Base-by-base conservation (phyloP, 2,113 vertebrate genomes). In the Himantopus leucocephalus region DNA sequence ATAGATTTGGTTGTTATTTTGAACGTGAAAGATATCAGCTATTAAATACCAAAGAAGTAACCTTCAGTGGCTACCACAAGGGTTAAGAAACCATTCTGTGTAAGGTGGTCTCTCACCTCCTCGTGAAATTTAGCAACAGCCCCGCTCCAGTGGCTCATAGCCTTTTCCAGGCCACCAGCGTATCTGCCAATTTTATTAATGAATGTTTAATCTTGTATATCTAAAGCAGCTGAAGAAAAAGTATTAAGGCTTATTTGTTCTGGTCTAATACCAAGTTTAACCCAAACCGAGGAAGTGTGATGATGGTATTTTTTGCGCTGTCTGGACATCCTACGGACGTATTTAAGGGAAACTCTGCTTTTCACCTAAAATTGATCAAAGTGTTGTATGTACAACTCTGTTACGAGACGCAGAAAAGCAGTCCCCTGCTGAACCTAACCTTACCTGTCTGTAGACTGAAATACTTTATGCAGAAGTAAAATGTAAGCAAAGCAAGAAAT, bases 121-220 rank as follows among this genome's bases (percentile, higher is more conserved):
- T 68, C 62, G 35, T 21, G 27, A 48, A 53, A 74, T 26, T 35
- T 63, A 77, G 8, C 34, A 35, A 23, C 8, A 63, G 53, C 47
- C 7, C 22, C 0, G 0, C 27, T 37, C 3, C 27, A 53, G 34
- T 5, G 11, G 23, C 59, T 76, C 3, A 0, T 2, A 18, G 68
- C 19, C 22, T 81, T 73, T 62, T 53, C 32, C 6, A 81, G 48
- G 48, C 34, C n/a, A 47, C 10, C 23, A 22, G 3, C 2, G 7
- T 15, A 35, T 12, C 34, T 34, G 29, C 5, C 15, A n/a, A 10
- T 0, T 63, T 47, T 48, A 75, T 22, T 6, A 62, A 91, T 2
- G 14, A 56, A 26, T 0, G 0, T 24, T 86, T 66, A n/a, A 52
- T 19, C 41, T 48, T 45, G 14, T 10, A 0, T 8, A 70, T 45